These are phyloP conservation scores for Neotragus pygmaeus DNA, from an alignment of 2,113 vertebrate species.

Conservation along the genomic window DNA sequence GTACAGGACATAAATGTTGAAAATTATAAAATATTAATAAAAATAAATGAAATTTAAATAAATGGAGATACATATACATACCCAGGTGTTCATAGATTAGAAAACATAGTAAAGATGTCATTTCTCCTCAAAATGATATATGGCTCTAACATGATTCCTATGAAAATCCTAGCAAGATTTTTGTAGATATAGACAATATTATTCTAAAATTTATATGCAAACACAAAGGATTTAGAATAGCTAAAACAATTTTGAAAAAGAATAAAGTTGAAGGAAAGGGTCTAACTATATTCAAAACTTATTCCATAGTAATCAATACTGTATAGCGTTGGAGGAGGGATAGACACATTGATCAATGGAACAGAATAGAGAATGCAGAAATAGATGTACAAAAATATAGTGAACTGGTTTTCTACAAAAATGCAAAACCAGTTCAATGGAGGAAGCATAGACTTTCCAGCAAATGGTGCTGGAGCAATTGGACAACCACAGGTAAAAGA, in stretches of 20 bases:
- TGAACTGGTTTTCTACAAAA: not conserved
- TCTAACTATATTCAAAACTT: conserved; percentile 6
- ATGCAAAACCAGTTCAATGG: not conserved
- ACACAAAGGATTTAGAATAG: not conserved
- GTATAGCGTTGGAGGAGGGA: not conserved
- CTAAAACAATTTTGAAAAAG: not conserved
- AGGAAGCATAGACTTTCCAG: not conserved
- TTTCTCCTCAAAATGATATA: not conserved
- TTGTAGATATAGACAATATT: not conserved
- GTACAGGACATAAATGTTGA: not conserved
- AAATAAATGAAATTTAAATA: not conserved
- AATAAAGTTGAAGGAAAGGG: not conserved
- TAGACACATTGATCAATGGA: not conserved
- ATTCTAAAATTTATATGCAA: not conserved
- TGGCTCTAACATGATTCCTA: not conserved
- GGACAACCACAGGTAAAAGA: not conserved
- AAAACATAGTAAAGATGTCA: not conserved
- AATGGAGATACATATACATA: not conserved
- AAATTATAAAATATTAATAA: not conserved
- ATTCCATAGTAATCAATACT: not conserved
- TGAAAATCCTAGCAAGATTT: not conserved
- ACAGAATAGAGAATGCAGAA: not conserved
- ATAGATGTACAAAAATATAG: not conserved
- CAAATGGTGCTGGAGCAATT: not conserved
- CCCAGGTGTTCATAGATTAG: not conserved